These are phyloP conservation scores for Coranthus polyacanthus DNA, from an alignment of 2,797 vertebrate genomes.

Conservation along the genomic window DNA sequence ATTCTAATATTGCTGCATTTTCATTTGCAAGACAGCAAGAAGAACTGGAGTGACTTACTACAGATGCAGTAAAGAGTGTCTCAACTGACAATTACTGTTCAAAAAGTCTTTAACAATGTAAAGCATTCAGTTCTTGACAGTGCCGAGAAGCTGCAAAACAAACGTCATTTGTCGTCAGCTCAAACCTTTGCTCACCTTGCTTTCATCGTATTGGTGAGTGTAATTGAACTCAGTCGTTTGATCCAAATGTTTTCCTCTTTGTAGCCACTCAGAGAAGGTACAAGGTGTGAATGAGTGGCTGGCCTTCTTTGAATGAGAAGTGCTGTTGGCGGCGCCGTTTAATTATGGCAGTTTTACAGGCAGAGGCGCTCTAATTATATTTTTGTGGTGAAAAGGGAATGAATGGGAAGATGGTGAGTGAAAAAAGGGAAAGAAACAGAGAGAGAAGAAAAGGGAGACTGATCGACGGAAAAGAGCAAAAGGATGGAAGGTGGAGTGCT, in stretches of 20 bases:
- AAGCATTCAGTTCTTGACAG: not conserved
- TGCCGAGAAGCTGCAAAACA: not conserved
- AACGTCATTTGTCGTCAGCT: slow-evolving; percentile 16
- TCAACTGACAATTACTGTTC: not conserved
- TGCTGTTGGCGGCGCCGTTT: slow-evolving; percentile 50
- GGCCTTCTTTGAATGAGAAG: slow-evolving; percentile 46
- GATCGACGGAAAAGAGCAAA: not conserved
- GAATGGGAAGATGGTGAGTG: not conserved
- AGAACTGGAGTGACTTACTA: too few relatives aligned
- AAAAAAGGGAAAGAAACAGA: slow-evolving; percentile 1
- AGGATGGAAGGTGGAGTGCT: slow-evolving; percentile 27
- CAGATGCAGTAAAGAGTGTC: too few relatives aligned
- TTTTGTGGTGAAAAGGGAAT: slow-evolving; percentile 17
- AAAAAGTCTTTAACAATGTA: not conserved
- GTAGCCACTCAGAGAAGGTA: slow-evolving; percentile 32
- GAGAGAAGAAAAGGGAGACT: slow-evolving; percentile 6
- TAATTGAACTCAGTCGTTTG: slow-evolving; percentile 44
- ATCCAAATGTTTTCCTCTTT: slow-evolving; percentile 58
- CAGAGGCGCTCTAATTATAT: slow-evolving; percentile 25
- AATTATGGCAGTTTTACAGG: slow-evolving; percentile 58
- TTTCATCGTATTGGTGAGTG: not conserved
- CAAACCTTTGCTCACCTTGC: slow-evolving; percentile 34
- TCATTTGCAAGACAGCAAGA: too few relatives aligned
- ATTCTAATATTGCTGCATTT: too few relatives aligned
- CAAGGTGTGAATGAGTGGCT: slow-evolving; percentile 41